phyloP scores from a whole-genome alignment of 2,888 invertebrate genomes.

The Tenthredo notha region DNA sequence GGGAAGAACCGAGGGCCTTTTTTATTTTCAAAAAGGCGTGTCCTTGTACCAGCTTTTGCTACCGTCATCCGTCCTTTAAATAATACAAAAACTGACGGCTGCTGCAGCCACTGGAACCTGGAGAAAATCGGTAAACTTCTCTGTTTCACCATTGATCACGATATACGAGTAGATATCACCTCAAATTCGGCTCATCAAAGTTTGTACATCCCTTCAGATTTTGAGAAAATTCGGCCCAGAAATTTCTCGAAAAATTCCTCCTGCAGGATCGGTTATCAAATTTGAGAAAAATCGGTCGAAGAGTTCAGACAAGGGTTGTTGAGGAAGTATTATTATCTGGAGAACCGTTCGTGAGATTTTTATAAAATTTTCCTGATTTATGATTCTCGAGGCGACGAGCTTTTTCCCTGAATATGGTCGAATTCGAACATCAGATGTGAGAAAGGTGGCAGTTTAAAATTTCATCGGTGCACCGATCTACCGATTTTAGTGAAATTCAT shows the following conservation, averaged over 20 bases:
- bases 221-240: not conserved
- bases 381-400: not conserved
- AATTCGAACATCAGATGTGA: not conserved
- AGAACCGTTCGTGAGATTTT: not conserved
- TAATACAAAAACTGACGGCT: constrained; percentile 11
- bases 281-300: not conserved
- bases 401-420: not conserved
- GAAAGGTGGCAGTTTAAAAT: not conserved
- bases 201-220: not conserved
- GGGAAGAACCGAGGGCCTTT: constrained; percentile 19
- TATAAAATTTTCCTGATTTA: not conserved
- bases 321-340: not conserved
- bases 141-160: not conserved
- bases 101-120: not conserved
- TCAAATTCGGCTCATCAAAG: not conserved
- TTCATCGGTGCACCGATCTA: not conserved
- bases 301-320: not conserved
- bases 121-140: not conserved
- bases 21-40: constrained; percentile 40
- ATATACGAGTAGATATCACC: not conserved
- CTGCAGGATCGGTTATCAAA: not conserved
- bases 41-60: constrained; percentile 36
- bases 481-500: not conserved
- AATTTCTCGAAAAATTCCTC: not conserved
- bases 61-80: constrained; percentile 38